A percentile compares a stretch with the other conserved stretches of the same genome.
Evolutionary conservation across 2,797 vertebrate species (phyloP).

Genomic region (Rhynchonycteris naso): DNA sequence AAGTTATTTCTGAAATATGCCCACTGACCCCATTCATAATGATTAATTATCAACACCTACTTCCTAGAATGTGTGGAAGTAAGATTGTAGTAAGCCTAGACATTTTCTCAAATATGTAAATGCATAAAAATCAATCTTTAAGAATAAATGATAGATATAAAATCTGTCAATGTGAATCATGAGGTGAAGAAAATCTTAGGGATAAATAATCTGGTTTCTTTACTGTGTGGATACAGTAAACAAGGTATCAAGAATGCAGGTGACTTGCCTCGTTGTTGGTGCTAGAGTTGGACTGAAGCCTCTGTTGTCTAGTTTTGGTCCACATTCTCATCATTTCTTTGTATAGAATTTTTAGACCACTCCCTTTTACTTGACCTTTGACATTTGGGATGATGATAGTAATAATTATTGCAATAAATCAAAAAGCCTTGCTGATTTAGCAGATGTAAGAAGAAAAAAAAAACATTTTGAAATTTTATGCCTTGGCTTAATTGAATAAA

Average conservation of each 20-base stretch:
- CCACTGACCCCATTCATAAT: not conserved
- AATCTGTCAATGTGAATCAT: not conserved
- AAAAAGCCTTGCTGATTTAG: constrained; percentile 69
- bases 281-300: not conserved
- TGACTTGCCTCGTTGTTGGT: not conserved
- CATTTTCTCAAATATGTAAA: not conserved
- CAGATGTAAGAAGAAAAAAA: constrained; percentile 41
- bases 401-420: constrained; percentile 52
- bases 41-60: not conserved
- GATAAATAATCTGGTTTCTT: not conserved
- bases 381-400: constrained; percentile 1
- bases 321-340: not conserved
- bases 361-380: constrained; percentile 38
- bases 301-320: not conserved
- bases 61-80: not conserved
- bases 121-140: not conserved
- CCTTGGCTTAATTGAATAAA: constrained; percentile 64
- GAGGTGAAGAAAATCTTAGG: not conserved
- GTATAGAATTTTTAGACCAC: constrained; percentile 16
- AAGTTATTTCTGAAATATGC: constrained; percentile 3
- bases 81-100: not conserved
- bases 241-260: not conserved
- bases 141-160: not conserved
- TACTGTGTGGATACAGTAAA: not conserved
- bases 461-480: constrained; percentile 28